Base-by-base conservation (phyloP, 2,797 vertebrate species). In the Sebastes ruberrimus region DNA sequence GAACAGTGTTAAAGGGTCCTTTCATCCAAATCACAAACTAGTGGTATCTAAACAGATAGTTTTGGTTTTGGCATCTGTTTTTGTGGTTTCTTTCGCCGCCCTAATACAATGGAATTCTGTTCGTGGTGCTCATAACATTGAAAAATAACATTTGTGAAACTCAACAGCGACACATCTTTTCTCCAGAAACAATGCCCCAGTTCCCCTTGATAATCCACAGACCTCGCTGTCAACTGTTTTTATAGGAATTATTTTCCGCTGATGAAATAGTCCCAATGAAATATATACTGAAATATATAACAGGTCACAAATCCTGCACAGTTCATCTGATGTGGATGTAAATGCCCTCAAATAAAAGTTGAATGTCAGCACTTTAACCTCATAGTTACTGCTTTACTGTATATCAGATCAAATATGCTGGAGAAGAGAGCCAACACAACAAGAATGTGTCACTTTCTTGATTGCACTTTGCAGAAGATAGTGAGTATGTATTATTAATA, bases 81-180 rank as follows among this genome's bases (percentile, higher is more conserved):
- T 53, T 33, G 23, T 33, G 28, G 74, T 20, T 46, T 73, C 28
- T 11, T 13, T 35, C 49, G 2, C 6, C 52, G 66, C 25, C 18
- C 11, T 46, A 28, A 11, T 46, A 59, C 42, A 59, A 20, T 27
- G 63, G 55, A 70, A 63, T 76, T 71, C 49, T 71, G 60, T 56
- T 53, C 67, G 53, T 25, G 25, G 25, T 25, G 28, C 14, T 73
- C 32, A 14, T 28, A 53, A 68, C 33, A 59, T 6, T 71, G 59
- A 82, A 82, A 79, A 78, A 64, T 53, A 78, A 71, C 67, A 74
- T 73, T 81, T 28, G 46, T 74, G 22, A 75, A 82, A 77, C 22
- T 52, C 22, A 55, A 23, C 32, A 74, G 53, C 28, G 5, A 10
- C 22, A 35, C 27, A 6, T 64, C 42, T 38, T 78, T 60, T 25